Percentiles rank a stretch among this genome's conserved stretches.
These are phyloP conservation scores for Eidolon helvum DNA, from an alignment of 2,113 vertebrate genomes.

Conservation along the genomic window DNA sequence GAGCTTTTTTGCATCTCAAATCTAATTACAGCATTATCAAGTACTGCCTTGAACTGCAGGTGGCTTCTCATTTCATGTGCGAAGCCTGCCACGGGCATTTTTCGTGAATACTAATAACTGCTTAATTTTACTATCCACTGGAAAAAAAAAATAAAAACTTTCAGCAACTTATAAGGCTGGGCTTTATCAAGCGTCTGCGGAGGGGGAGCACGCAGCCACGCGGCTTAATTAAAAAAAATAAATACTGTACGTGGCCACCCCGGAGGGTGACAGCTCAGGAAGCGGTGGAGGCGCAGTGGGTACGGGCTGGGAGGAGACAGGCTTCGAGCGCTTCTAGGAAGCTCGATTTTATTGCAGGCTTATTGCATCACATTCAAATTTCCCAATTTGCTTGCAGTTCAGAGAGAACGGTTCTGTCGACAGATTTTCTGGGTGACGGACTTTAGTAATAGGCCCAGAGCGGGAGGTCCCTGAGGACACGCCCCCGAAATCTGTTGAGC, in stretches of 20 bases:
- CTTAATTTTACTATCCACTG: conserved; percentile 71
- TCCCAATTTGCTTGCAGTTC: conserved; percentile 41
- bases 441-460: conserved; percentile 59
- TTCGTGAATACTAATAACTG: conserved; percentile 86
- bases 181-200: conserved; percentile 34
- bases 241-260: conserved; percentile 57
- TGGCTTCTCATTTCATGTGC: conserved; percentile 85
- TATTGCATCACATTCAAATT: conserved; percentile 18
- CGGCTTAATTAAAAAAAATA: conserved; percentile 71
- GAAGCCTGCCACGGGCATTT: conserved; percentile 83
- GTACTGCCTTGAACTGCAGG: conserved; percentile 87
- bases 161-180: background rate
- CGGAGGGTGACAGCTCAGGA: background rate
- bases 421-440: conserved; percentile 73
- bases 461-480: conserved; percentile 7
- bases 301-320: fast-evolving
- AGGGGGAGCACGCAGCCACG: background rate
- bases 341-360: background rate
- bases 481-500: conserved; percentile 17
- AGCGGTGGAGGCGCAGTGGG: background rate
- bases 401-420: conserved; percentile 31
- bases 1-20: conserved; percentile 89
- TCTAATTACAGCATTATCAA: conserved; percentile 91
- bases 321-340: background rate
- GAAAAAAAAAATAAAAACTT: conserved; percentile 41